Conservation (phyloP, 1,140 invertebrate species). For the Apolygus lucorum region DNA sequence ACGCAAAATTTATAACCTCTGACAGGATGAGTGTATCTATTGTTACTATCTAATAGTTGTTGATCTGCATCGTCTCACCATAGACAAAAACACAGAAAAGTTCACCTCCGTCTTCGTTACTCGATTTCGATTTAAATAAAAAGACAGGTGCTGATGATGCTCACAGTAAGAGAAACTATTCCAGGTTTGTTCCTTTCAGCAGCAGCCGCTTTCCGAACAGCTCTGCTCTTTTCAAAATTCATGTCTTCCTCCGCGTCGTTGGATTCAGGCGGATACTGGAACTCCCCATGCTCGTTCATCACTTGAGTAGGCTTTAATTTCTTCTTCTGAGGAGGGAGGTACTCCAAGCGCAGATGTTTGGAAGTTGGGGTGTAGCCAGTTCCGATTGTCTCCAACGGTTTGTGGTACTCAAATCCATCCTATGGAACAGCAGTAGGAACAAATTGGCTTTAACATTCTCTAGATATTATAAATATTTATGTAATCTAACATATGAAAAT, state of each 20-base stretch:
- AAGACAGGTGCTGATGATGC: too few species aligned
- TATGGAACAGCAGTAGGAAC: conserved; percentile 14
- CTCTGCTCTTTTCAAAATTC: conserved; percentile 18
- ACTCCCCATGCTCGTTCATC: conserved; percentile 39
- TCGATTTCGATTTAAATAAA: too few species aligned
- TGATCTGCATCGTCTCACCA: too few species aligned
- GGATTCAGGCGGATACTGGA: conserved; percentile 42
- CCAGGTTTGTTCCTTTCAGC: conserved; percentile 35
- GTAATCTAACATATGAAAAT: neutral
- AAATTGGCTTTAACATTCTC: neutral
- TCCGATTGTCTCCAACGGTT: conserved; percentile 55
- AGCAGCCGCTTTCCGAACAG: conserved; percentile 33
- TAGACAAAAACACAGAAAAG: too few species aligned
- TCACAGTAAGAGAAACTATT: conserved; percentile 38
- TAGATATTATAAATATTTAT: neutral
- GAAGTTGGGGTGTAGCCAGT: conserved; percentile 49
- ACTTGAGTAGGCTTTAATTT: conserved; percentile 34
- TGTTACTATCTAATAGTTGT: too few species aligned
- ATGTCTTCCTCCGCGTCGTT: conserved; percentile 33
- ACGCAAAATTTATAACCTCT: too few species aligned
- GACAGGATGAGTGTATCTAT: too few species aligned
- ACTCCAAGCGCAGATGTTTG: conserved; percentile 43
- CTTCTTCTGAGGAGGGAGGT: conserved; percentile 42
- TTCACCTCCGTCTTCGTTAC: too few species aligned
- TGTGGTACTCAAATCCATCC: conserved; percentile 46